Evolutionary conservation across 2,888 invertebrate species (phyloP).

Genomic region (Volucella zonaria): DNA sequence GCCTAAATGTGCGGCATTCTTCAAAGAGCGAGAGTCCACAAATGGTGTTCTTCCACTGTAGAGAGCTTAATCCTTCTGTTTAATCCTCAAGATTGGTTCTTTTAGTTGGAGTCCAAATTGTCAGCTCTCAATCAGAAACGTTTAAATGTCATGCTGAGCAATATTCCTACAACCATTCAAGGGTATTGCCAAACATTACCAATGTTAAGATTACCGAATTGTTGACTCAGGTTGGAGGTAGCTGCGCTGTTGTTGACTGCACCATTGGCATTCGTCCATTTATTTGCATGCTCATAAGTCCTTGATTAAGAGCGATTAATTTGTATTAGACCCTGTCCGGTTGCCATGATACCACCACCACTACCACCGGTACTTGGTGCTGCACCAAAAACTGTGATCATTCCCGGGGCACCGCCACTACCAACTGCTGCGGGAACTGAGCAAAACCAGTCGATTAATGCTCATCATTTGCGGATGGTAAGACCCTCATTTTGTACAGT

Average conservation of each 20-base stretch:
- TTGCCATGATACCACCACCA: conserved; percentile 76
- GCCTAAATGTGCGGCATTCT: no score
- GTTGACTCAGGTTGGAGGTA: conserved; percentile 81
- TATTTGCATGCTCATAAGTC: conserved; percentile 75
- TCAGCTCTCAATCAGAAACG: no score
- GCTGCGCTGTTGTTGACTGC: conserved; percentile 75
- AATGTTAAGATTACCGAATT: conserved; percentile 82
- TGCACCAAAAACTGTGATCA: conserved; percentile 57
- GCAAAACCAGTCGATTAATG: conserved; percentile 77
- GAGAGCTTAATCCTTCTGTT: no score
- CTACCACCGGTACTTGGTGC: conserved; percentile 54
- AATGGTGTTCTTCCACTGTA: no score
- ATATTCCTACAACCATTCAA: no score
- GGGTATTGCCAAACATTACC: conserved; percentile 83
- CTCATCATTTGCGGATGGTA: conserved; percentile 74
- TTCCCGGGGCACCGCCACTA: conserved; percentile 65
- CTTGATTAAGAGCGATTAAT: conserved; percentile 78
- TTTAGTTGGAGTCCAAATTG: no score
- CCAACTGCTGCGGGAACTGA: conserved; percentile 77
- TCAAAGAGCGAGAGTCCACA: no score
- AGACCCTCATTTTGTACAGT: conserved; percentile 40
- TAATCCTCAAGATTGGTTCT: no score
- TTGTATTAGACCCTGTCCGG: conserved; percentile 79
- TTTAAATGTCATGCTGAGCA: no score
- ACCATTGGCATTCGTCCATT: conserved; percentile 72